phyloP scores from a whole-genome alignment of 1,140 invertebrate genomes.

The Drosophila pachea region DNA sequence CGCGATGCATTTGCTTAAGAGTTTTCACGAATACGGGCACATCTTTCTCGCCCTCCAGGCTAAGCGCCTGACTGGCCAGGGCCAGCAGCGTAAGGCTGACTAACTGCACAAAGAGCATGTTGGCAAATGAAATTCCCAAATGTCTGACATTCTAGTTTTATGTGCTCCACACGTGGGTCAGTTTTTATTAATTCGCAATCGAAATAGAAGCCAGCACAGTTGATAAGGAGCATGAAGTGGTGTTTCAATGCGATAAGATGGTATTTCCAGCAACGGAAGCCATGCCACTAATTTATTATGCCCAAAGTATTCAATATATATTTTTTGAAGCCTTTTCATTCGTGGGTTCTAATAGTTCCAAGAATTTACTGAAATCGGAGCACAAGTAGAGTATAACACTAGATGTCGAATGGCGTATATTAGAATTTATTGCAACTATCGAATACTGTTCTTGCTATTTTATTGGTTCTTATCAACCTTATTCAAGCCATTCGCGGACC shows the following conservation, averaged over 20 bases:
- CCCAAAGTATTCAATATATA: neutral
- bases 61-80: slow-evolving; percentile 24
- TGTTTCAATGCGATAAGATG: slow-evolving; percentile 24
- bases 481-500: slow-evolving; percentile 70
- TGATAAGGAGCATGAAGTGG: slow-evolving; percentile 44
- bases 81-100: slow-evolving; percentile 42
- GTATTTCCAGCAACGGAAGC: slow-evolving; percentile 14
- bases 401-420: neutral
- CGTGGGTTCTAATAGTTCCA: no score
- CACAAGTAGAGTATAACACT: no score
- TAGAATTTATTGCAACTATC: slow-evolving; percentile 4
- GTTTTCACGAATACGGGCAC: slow-evolving; percentile 57
- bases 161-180: neutral
- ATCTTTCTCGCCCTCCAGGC: slow-evolving; percentile 36
- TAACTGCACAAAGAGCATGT: slow-evolving; percentile 54
- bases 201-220: slow-evolving; percentile 44
- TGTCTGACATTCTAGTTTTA: slow-evolving; percentile 37
- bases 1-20: slow-evolving; percentile 55
- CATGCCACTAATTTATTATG: slow-evolving; percentile 18
- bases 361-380: no score
- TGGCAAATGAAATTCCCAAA: slow-evolving; percentile 39
- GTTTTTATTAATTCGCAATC: slow-evolving; percentile 40
- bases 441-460: slow-evolving; percentile 15
- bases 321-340: neutral
- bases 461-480: slow-evolving; percentile 19